Base-by-base conservation (phyloP, 2,797 vertebrate genomes). In the Sebastes paucispinis region DNA sequence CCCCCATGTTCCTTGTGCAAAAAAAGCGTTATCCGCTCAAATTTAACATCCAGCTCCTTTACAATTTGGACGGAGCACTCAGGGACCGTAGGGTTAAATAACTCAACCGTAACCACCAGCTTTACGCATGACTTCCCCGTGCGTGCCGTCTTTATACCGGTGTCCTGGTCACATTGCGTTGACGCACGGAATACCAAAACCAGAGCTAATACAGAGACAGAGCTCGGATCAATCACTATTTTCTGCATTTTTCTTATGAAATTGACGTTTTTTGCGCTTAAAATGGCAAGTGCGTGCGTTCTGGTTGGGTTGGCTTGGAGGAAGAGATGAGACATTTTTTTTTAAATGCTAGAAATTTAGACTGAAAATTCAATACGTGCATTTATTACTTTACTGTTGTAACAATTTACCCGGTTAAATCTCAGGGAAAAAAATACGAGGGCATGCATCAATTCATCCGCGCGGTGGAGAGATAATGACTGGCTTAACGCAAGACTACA, bases 91-190 rank as follows among this genome's bases (percentile, higher is more conserved):
- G 91, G 90, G 90, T 92, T 91, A 93, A 92, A 94, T 34, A 79
- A 77, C 82, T 79, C 75, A 74, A 32, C 85, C 88, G 70, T 67
- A 58, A 87, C 88, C 78, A 82, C 62, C 70, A 65, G 90, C 80
- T 93, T 94, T 93, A 93, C 93, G 93, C 94, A 91, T 87, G 93
- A 91, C 91, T 90, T 87, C 84, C 68, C 87, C 50, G 86, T 50
- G 86, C 88, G 82, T 86, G 81, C 83, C 69, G 80, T 69, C 84
- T 75, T 68, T 64, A 27, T 39, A 39, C 70, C 77, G 75, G 60
- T 27, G 58, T 84, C 73, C 83, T 75, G 85, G 69, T 67, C 77
- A 69, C 82, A 77, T 84, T 77, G 84, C 80, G 73, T 78, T 83
- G 88, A 90, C 77, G 80, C 88, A 50, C 32, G 86, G 82, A 84